phyloP scores from a whole-genome alignment of 2,888 invertebrate genomes.

The Aspidiotus rigidus region DNA sequence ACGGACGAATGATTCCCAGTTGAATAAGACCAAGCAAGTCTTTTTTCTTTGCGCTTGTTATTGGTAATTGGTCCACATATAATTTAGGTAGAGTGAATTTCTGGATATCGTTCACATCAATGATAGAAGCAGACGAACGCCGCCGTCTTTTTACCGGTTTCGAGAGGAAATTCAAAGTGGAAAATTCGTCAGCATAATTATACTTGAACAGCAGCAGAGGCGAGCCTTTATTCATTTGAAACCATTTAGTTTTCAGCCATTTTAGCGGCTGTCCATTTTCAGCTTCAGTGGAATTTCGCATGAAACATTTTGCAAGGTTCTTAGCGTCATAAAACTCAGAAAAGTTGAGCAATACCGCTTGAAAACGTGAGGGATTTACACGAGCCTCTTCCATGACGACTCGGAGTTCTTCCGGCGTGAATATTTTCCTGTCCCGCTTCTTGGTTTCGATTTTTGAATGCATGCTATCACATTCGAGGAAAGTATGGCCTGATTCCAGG shows the following conservation, averaged over 20 bases:
- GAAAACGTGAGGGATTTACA: not conserved
- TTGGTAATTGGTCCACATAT: not conserved
- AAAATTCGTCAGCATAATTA: not conserved
- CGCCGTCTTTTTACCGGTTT: not conserved
- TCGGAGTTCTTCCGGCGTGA: not conserved
- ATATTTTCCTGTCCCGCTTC: not conserved
- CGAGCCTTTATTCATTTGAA: not conserved
- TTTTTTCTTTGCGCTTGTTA: not conserved
- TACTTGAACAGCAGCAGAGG: not conserved
- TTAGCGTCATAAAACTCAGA: not conserved
- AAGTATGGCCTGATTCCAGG: slow-evolving; percentile 11
- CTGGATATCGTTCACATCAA: not conserved
- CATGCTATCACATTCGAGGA: slow-evolving; percentile 4
- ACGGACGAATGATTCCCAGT: not conserved
- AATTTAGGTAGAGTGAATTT: not conserved
- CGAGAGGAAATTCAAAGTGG: not conserved
- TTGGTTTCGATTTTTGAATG: not conserved
- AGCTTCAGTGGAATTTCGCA: not conserved
- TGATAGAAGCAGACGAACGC: not conserved
- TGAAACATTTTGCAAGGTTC: not conserved
- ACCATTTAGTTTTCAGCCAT: slow-evolving; percentile 6
- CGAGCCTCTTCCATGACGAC: not conserved
- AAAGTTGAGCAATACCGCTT: not conserved
- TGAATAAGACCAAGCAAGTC: not conserved
- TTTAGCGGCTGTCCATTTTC: not conserved